Percentiles rank a stretch among this genome's conserved stretches.
Evolutionary conservation across 1,140 invertebrate species (phyloP).

Genomic region (Wiebesia pumilae): DNA sequence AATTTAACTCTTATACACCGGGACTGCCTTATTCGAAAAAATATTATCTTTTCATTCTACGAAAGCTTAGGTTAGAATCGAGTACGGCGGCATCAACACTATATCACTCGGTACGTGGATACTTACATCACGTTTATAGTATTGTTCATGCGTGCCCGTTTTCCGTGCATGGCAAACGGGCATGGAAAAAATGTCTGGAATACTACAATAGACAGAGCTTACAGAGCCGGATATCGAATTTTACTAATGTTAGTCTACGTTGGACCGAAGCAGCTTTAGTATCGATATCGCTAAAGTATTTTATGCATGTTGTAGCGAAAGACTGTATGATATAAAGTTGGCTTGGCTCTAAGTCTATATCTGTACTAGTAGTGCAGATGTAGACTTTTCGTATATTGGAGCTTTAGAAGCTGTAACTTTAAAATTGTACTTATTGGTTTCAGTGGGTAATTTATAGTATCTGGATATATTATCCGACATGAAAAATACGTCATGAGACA

Average conservation of each 20-base stretch:
- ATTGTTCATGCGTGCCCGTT: neutral
- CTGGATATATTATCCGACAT: neutral
- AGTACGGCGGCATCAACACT: neutral
- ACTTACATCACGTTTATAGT: neutral
- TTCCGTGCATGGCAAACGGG: neutral
- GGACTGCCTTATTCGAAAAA: too few species aligned
- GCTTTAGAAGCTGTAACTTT: neutral
- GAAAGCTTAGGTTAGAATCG: neutral
- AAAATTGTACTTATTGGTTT: neutral
- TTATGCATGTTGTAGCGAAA: neutral
- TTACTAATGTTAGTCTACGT: neutral
- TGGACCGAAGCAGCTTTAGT: neutral
- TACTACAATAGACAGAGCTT: neutral
- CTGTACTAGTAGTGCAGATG: too few species aligned
- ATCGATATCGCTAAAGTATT: neutral
- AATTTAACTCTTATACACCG: neutral
- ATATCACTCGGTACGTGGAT: neutral
- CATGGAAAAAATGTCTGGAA: neutral
- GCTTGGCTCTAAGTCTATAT: too few species aligned
- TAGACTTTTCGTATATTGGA: neutral
- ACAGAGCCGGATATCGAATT: slow-evolving; percentile 3
- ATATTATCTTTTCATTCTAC: neutral
- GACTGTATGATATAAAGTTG: neutral
- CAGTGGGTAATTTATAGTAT: neutral
- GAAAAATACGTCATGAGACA: too few species aligned